A percentile compares a stretch with the other conserved stretches of the same genome.
These are phyloP conservation scores for Philaethria dido DNA, from an alignment of 2,888 invertebrate species.

Conservation along the genomic window DNA sequence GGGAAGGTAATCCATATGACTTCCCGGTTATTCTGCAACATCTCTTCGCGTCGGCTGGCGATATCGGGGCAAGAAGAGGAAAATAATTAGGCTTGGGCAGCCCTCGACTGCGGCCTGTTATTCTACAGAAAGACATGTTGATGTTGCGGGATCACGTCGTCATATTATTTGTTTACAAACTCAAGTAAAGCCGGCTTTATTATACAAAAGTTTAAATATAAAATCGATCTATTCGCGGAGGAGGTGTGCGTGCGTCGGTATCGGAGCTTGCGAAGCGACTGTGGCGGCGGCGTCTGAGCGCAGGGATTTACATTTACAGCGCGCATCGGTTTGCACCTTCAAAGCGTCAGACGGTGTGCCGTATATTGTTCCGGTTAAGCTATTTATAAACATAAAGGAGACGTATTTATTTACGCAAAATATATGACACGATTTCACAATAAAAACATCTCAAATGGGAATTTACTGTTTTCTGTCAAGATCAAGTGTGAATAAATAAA, in stretches of 20 bases:
- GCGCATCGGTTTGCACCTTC: slow-evolving; percentile 73
- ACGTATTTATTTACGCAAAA: slow-evolving; percentile 73
- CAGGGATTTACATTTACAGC: slow-evolving; percentile 57
- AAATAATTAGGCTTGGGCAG: slow-evolving; percentile 93
- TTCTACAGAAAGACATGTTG: slow-evolving; percentile 89
- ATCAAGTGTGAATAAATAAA: slow-evolving; percentile 26
- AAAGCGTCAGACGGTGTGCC: slow-evolving; percentile 74
- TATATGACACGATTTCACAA: slow-evolving; percentile 74
- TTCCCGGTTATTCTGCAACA: slow-evolving; percentile 92
- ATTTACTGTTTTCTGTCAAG: slow-evolving; percentile 42
- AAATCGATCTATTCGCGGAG: slow-evolving; percentile 55
- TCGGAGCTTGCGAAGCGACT: slow-evolving; percentile 69
- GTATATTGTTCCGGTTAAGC: slow-evolving; percentile 79
- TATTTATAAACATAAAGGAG: slow-evolving; percentile 80
- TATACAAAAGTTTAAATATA: slow-evolving; percentile 54
- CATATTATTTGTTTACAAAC: slow-evolving; percentile 75
- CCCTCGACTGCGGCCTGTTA: slow-evolving; percentile 91
- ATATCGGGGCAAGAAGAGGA: slow-evolving; percentile 90
- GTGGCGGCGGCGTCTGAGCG: slow-evolving; percentile 54
- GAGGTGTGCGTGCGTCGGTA: slow-evolving; percentile 62
- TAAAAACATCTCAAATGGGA: slow-evolving; percentile 58
- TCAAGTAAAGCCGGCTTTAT: slow-evolving; percentile 42
- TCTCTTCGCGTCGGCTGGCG: slow-evolving; percentile 91
- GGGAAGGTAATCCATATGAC: slow-evolving; percentile 88
- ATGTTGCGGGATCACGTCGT: slow-evolving; percentile 57